phyloP scores from a whole-genome alignment of 1,140 invertebrate species.

The Drosophila elegans region DNA sequence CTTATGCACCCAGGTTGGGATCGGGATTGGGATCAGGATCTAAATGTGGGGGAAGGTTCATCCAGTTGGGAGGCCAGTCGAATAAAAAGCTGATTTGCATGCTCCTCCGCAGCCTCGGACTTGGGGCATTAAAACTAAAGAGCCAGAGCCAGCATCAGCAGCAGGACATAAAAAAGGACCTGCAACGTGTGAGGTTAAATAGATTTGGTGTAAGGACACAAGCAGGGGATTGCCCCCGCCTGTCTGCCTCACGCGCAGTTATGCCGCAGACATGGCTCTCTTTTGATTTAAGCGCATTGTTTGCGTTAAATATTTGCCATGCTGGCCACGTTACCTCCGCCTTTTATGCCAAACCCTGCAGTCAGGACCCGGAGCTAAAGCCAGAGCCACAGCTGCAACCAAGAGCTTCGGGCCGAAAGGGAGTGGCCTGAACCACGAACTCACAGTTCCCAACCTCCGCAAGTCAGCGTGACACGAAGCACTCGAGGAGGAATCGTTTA shows the following conservation, averaged over 20 bases:
- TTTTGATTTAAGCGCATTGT: constrained; percentile 83
- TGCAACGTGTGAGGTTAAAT: constrained; percentile 57
- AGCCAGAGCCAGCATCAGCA: constrained; percentile 48
- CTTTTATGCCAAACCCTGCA: constrained; percentile 14
- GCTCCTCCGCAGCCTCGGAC: constrained; percentile 30
- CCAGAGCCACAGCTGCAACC: constrained; percentile 52
- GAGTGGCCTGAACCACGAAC: constrained; percentile 15
- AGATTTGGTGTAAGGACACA: constrained; percentile 47
- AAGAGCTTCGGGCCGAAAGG: constrained; percentile 42
- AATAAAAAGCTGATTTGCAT: constrained; percentile 75
- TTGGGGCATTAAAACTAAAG: constrained; percentile 67
- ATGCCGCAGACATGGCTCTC: constrained; percentile 76
- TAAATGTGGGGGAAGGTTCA: not conserved
- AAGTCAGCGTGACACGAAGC: constrained; percentile 12
- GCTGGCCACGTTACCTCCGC: constrained; percentile 60
- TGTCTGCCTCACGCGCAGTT: constrained; percentile 67
- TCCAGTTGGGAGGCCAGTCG: constrained; percentile 57
- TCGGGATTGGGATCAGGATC: constrained; percentile 20
- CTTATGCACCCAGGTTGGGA: constrained; percentile 46
- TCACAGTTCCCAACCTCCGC: not conserved
- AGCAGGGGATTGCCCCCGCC: constrained; percentile 3
- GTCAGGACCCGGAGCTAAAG: constrained; percentile 25
- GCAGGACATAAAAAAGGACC: constrained; percentile 9
- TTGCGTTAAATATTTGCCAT: constrained; percentile 80
- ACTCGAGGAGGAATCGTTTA: constrained; percentile 23